Conservation (phyloP, 2,888 invertebrate species). For the Sussaba pulchella region DNA sequence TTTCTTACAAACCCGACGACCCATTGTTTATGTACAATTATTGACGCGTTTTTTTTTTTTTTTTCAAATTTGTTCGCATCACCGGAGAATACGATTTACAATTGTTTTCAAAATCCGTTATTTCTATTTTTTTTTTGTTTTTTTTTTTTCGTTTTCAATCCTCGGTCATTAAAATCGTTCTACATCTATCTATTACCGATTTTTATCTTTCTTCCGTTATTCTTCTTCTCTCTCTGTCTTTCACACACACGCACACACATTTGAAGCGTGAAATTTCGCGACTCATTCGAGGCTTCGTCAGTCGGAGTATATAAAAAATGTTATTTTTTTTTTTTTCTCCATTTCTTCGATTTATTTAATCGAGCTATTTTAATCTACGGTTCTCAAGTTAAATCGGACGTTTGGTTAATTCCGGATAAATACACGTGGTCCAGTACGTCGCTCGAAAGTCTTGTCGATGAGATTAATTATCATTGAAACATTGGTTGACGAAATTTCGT, state of each 20-base stretch:
- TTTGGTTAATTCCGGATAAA: slow-evolving; percentile 4
- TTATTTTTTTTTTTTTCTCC: slow-evolving; percentile 27
- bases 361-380: slow-evolving; percentile 55
- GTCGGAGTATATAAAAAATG: slow-evolving; percentile 67
- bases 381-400: slow-evolving; percentile 50
- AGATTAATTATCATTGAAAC: slow-evolving; percentile 1
- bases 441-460: slow-evolving; percentile 22
- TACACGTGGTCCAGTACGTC: slow-evolving; percentile 19
- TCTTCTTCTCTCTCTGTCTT: neutral
- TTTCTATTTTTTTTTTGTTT: too few relatives aligned
- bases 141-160: slow-evolving; percentile 17
- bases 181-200: slow-evolving; percentile 5
- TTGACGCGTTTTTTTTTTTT: slow-evolving; percentile 42
- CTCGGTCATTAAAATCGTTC: slow-evolving; percentile 16
- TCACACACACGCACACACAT: slow-evolving; percentile 24
- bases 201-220: slow-evolving; percentile 17
- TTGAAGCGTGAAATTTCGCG: slow-evolving; percentile 40
- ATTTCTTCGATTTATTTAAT: neutral
- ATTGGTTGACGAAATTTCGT: slow-evolving; percentile 27
- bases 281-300: slow-evolving; percentile 53
- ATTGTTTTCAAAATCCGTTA: slow-evolving; percentile 43
- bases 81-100: slow-evolving; percentile 58
- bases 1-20: slow-evolving; percentile 33
- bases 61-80: too few relatives aligned
- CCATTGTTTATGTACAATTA: slow-evolving; percentile 67